Evolutionary conservation across 2,797 vertebrate genomes (phyloP), one percentile per base, ranked within the genome.

Genomic region (Clarias pachynema): DNA sequence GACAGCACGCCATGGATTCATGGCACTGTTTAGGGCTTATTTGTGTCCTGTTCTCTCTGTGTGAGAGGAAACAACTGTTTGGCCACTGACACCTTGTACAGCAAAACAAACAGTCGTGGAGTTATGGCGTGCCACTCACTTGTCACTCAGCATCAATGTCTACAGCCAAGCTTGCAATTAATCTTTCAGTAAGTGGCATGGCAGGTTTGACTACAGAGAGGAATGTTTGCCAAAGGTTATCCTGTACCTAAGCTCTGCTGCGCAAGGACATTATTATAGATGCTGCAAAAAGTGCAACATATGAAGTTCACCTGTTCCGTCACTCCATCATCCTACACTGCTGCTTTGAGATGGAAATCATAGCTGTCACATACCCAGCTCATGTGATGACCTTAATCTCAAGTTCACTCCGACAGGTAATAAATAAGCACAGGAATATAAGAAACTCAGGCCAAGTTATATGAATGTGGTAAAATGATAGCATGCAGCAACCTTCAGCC

Each of bases 131-230:
- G 92, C 92, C 92, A 94, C 91, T 94, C 89, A 91, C 91, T 91
- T 94, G 94, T 94, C 95, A 95, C 91, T 94, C 93, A 93, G 88
- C 92, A 89, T 91, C 91, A 89, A 91, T 85, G 84, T 85, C 89
- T 88, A 91, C 85, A 90, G 91, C 91, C 93, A 92, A 92, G 68
- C 80, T 84, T 81, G 87, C 88, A 90, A 93, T 94, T 93, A 92
- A 91, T 94, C 94, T 94, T 92, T 92, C 85, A 87, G 89, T 92
- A 92, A 94, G 92, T 89, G 89, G 89, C 87, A 72, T 85, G 91
- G 93, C 90, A 90, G 86, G 84, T 90, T 87, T 87, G 83, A 92
- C 91, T 92, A 84, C 84, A 18, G n/a, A 82, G 68, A 73, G 85
- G 90, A 89, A 90, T 90, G 91, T 92, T 88, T 72, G 86, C 83